Base-by-base conservation (phyloP, 1,140 invertebrate genomes). In the Leucophenga varia region DNA sequence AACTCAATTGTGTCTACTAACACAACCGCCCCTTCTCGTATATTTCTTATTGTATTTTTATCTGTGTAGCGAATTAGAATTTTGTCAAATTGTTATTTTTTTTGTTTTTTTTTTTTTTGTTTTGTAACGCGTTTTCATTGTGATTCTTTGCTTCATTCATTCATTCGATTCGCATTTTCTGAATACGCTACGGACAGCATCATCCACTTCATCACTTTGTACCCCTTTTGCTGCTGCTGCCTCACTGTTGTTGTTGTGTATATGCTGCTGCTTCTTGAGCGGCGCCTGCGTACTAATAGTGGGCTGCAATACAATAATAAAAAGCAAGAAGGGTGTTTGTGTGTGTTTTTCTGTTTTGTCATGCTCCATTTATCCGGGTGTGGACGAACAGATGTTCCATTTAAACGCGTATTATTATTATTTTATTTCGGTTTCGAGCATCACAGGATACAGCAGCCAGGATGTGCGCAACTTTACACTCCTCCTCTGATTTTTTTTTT, bases 331-430 rank as follows among this genome's bases (percentile, higher is more conserved):
- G n/a, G 38, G n/a, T 30, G 43, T 41, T 34, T 54, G 43, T 48
- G 52, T 30, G 25, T 7, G 25, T 69, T 69, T 69, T 72, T 72
- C 52, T 72, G 64, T 72, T 70, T 72, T 70, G 70, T 73, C 65
- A 73, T 73, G 70, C 70, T 73, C 70, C 70, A 73, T 73, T 73
- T 73, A 73, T 49, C 63, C 64, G 63, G 67, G 70, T 73, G 70
- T 61, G 63, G 58, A 65, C 57, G 70, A 73, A 71, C 70, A 72
- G 70, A 73, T 73, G 70, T 73, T 73, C 64, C 58, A 64, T 73
- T 72, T 71, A 71, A 73, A 70, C 70, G 70, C 65, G 61, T 59
- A 71, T 73, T 72, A 73, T 65, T 64, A 68, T 70, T 70, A 68
- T 70, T 68, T 55, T 64, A 67, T 67, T 67, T 67, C 64, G 56